Percentiles rank a stretch among this genome's conserved stretches.
These are phyloP conservation scores for Alosa sapidissima DNA, from an alignment of 2,797 vertebrate genomes.

Conservation along the genomic window DNA sequence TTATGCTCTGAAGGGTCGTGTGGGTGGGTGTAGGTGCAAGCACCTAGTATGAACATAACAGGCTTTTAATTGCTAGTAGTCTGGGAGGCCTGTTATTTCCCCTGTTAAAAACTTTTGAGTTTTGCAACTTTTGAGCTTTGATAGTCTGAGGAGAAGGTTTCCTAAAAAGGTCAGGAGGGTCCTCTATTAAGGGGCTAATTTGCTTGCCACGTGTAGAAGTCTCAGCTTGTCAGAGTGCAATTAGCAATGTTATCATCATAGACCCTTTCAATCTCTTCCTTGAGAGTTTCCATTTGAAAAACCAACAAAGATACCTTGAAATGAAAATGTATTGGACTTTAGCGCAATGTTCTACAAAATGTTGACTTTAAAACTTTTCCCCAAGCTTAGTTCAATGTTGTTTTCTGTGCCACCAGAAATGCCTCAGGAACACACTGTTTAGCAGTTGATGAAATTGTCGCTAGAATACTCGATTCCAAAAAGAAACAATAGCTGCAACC, in stretches of 20 bases:
- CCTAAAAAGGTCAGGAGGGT: background rate
- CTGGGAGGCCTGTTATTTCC: background rate
- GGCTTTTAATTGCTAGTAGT: background rate
- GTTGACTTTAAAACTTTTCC: too few relatives aligned
- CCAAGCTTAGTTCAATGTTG: too few relatives aligned
- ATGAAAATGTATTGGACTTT: too few relatives aligned
- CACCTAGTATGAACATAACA: constrained; percentile 3
- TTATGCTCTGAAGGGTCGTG: background rate
- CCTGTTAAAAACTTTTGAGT: background rate
- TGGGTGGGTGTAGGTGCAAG: background rate
- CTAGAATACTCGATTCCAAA: too few relatives aligned
- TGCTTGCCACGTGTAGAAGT: background rate
- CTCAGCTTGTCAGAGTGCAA: background rate
- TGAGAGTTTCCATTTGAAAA: too few relatives aligned
- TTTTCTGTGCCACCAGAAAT: too few relatives aligned
- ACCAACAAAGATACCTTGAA: too few relatives aligned
- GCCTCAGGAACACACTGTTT: too few relatives aligned
- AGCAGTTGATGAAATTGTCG: too few relatives aligned
- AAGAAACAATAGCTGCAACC: too few relatives aligned
- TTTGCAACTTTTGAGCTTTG: background rate
- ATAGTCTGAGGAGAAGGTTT: background rate
- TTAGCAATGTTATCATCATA: background rate
- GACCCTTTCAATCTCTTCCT: background rate
- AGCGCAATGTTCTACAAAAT: too few relatives aligned
- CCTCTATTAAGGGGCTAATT: background rate